These are phyloP conservation scores for Potorous gilbertii DNA, from an alignment of 2,797 vertebrate species.

Conservation along the genomic window DNA sequence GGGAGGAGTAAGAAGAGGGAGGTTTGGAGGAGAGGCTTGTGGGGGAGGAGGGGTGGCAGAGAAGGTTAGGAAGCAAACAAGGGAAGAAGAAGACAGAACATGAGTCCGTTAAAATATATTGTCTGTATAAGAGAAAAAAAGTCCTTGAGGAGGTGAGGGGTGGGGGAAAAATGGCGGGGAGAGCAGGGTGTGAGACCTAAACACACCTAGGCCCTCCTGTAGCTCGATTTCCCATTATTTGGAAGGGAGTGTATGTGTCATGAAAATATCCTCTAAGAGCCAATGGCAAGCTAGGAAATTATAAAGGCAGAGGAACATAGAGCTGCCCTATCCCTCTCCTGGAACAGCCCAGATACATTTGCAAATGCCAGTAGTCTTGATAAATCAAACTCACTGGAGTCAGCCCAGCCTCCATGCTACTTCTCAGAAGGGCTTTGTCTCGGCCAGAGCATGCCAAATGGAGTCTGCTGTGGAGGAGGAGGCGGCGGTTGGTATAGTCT, in stretches of 20 bases:
- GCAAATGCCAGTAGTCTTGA: conserved; percentile 72
- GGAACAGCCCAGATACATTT: conserved; percentile 71
- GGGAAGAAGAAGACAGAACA: background rate
- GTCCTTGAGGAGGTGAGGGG: background rate
- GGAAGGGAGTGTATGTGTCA: background rate
- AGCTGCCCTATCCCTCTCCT: conserved; percentile 8
- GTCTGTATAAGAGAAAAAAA: conserved; percentile 36
- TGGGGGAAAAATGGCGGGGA: background rate
- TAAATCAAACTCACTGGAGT: conserved; percentile 76
- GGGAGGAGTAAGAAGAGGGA: conserved; percentile 20
- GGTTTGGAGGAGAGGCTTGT: background rate
- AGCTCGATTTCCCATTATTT: background rate
- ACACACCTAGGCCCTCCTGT: background rate
- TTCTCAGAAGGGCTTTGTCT: conserved; percentile 75
- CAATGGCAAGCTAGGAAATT: conserved; percentile 43
- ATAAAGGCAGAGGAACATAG: conserved; percentile 53
- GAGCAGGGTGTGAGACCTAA: background rate
- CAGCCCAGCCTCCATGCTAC: conserved; percentile 65
- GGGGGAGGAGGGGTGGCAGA: background rate
- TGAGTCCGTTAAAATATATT: conserved; percentile 55
- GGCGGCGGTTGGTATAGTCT: conserved; percentile 6
- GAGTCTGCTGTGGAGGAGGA: conserved; percentile 39
- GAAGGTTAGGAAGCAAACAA: conserved; percentile 34
- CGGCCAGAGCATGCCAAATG: conserved; percentile 61
- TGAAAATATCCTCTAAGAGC: conserved; percentile 14